phyloP scores from a whole-genome alignment of 2,797 vertebrate species.

The Cichlasoma orientale region DNA sequence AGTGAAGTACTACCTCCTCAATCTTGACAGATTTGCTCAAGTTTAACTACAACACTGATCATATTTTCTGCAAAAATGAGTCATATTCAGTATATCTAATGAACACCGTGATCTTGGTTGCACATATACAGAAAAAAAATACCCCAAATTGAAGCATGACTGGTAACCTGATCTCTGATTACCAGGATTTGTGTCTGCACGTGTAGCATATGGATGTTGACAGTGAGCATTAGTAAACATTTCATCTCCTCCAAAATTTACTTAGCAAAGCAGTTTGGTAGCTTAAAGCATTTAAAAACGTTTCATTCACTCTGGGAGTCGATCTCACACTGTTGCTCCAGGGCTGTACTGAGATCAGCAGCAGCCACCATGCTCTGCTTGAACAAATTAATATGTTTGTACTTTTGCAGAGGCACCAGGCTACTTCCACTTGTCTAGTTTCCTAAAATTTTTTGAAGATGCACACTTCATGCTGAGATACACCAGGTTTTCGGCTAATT shows the following conservation, averaged over 20 bases:
- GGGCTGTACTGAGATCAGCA: neutral
- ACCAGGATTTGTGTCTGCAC: neutral
- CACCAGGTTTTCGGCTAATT: neutral
- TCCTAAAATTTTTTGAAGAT: neutral
- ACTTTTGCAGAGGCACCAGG: conserved; percentile 20
- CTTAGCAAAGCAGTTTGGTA: neutral
- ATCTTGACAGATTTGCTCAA: neutral
- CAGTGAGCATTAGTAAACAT: neutral
- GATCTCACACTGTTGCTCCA: conserved; percentile 22
- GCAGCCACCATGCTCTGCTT: conserved; percentile 3
- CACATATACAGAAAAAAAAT: neutral
- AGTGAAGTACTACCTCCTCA: neutral
- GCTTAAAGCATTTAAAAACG: neutral
- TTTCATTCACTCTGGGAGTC: conserved; percentile 1
- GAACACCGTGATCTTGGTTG: neutral
- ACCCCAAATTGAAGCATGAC: neutral
- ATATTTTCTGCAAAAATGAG: neutral
- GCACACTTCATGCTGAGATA: neutral
- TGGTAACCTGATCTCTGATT: neutral
- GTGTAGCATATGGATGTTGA: neutral
- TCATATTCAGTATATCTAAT: neutral
- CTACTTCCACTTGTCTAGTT: conserved; percentile 6
- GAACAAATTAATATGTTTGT: conserved; percentile 65
- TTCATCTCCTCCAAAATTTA: neutral
- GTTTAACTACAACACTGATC: neutral